These are phyloP conservation scores for Drosophila grimshawi DNA, from an alignment of 1,140 invertebrate species.

Conservation along the genomic window DNA sequence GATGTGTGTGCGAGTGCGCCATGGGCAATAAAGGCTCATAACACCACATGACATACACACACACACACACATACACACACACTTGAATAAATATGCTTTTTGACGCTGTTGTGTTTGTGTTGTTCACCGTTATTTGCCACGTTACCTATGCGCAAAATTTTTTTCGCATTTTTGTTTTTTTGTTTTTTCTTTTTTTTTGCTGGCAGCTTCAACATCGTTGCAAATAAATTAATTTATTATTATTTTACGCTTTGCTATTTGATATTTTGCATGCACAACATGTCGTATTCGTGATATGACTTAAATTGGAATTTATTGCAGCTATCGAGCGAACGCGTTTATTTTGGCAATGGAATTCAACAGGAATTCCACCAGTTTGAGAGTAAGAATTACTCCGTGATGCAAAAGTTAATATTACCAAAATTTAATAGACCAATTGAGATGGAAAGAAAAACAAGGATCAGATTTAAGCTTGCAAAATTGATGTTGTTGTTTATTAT, in stretches of 20 bases:
- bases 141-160: constrained; percentile 54
- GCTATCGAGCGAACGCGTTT: constrained; percentile 1
- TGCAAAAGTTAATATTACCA: neutral
- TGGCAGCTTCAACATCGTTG: constrained; percentile 37
- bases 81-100: constrained; percentile 71
- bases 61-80: constrained; percentile 36
- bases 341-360: constrained; percentile 12
- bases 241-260: constrained; percentile 56
- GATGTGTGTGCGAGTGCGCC: constrained; percentile 36
- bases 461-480: neutral
- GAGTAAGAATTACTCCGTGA: constrained; percentile 26
- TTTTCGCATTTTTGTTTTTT: constrained; percentile 48
- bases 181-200: constrained; percentile 1
- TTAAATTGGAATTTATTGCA: constrained; percentile 78
- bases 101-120: constrained; percentile 38
- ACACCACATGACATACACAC: constrained; percentile 44
- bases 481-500: neutral
- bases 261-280: constrained; percentile 66
- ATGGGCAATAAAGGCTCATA: constrained; percentile 39
- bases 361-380: neutral
- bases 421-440: constrained; percentile 3
- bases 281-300: constrained; percentile 74
- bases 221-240: constrained; percentile 82
- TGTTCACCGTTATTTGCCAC: constrained; percentile 48
- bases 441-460: neutral